These are phyloP conservation scores for Rhynchonema sp. DNA, from an alignment of 2,888 invertebrate genomes.

Conservation along the genomic window DNA sequence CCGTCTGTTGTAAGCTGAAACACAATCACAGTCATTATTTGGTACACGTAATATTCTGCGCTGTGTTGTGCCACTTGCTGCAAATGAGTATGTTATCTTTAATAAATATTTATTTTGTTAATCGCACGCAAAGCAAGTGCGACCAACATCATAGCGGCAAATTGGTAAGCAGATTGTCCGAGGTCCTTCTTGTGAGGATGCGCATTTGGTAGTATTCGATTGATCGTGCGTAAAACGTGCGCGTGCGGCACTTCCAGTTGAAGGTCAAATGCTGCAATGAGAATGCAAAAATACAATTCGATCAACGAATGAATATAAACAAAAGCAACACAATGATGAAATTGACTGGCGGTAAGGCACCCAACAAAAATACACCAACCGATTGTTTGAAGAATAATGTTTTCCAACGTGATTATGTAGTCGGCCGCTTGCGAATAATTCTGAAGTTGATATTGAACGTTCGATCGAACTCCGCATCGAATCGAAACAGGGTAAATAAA, in stretches of 20 bases:
- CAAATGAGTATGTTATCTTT: no score
- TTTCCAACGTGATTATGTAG: slow-evolving; percentile 87
- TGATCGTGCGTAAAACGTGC: slow-evolving; percentile 83
- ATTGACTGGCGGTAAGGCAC: background rate
- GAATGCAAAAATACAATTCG: slow-evolving; percentile 1
- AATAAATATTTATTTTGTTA: no score
- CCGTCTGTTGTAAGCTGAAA: slow-evolving; percentile 78
- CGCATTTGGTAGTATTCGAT: slow-evolving; percentile 52
- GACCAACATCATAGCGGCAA: background rate
- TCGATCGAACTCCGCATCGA: no score
- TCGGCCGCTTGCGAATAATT: slow-evolving; percentile 55
- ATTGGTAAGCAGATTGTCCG: background rate
- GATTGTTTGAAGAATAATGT: slow-evolving; percentile 80
- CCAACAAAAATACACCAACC: slow-evolving; percentile 31
- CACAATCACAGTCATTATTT: slow-evolving; percentile 4
- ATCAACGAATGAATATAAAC: background rate
- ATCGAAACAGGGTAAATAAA: no score
- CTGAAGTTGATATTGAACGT: slow-evolving; percentile 27
- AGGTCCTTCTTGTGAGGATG: background rate
- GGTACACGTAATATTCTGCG: background rate
- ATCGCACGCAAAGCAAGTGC: no score
- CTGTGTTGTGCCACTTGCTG: background rate
- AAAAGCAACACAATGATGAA: slow-evolving; percentile 1
- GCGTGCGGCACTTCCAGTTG: slow-evolving; percentile 96
- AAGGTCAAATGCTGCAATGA: slow-evolving; percentile 59